Percentiles rank a stretch among this genome's conserved stretches.
Conservation (phyloP, 2,888 invertebrate genomes). For the Dolichomitus sp. region DNA sequence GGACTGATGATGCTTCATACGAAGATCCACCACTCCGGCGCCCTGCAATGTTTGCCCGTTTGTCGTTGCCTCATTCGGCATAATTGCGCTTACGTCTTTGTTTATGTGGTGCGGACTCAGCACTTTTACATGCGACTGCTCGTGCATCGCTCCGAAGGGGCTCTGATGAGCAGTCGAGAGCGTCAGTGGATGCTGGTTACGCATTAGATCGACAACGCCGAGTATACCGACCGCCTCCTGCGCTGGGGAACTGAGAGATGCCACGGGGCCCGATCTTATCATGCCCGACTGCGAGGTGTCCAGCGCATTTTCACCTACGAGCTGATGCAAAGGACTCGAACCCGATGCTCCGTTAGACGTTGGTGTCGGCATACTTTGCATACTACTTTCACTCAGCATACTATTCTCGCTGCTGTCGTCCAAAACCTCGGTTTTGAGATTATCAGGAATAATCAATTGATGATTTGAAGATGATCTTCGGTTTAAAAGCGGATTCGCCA, state of each 20-base stretch:
- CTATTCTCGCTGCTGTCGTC: conserved; percentile 92
- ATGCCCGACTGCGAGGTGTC: conserved; percentile 76
- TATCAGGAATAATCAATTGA: conserved; percentile 88
- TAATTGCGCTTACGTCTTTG: conserved; percentile 79
- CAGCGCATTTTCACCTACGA: conserved; percentile 86
- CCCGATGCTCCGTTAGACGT: conserved; percentile 76
- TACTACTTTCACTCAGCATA: conserved; percentile 85
- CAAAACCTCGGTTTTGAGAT: conserved; percentile 88
- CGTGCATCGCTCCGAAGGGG: conserved; percentile 77
- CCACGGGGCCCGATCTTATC: conserved; percentile 76
- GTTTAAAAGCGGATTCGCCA: conserved; percentile 87
- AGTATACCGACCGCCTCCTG: conserved; percentile 80
- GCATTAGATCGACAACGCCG: conserved; percentile 86
- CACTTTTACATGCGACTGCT: conserved; percentile 80
- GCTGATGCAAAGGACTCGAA: conserved; percentile 81
- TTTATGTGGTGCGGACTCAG: conserved; percentile 82
- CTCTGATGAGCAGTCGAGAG: conserved; percentile 76
- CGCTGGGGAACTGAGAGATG: conserved; percentile 74
- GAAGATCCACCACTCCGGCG: conserved; percentile 89
- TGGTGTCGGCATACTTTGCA: conserved; percentile 82
- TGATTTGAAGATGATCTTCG: conserved; percentile 89
- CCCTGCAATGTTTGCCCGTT: conserved; percentile 73
- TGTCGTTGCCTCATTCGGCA: conserved; percentile 74
- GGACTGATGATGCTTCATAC: conserved; percentile 89
- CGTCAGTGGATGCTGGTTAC: conserved; percentile 80